phyloP scores from a whole-genome alignment of 1,140 invertebrate genomes.

The Cydia fagiglandana region DNA sequence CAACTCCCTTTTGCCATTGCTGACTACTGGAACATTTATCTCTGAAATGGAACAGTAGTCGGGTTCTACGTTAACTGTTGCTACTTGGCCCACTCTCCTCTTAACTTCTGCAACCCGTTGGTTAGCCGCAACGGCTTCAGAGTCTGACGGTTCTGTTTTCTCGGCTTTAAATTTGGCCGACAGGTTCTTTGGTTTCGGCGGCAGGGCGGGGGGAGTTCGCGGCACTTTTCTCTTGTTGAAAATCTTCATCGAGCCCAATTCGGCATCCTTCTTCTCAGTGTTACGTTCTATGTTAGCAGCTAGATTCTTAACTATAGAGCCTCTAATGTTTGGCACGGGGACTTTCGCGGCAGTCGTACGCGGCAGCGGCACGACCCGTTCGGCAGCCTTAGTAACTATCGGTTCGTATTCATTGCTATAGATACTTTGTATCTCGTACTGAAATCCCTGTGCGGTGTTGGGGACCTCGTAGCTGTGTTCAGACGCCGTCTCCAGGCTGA shows the following conservation, averaged over 20 bases:
- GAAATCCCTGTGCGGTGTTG: conserved; percentile 75
- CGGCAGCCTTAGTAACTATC: conserved; percentile 79
- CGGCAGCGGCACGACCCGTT: conserved; percentile 62
- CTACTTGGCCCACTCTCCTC: conserved; percentile 75
- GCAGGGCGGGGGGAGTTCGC: conserved; percentile 83
- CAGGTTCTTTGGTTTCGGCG: conserved; percentile 85
- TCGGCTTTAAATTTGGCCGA: conserved; percentile 81
- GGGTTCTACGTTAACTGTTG: conserved; percentile 78
- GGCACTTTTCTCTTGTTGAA: conserved; percentile 80
- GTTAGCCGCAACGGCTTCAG: conserved; percentile 83
- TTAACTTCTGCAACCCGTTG: conserved; percentile 82
- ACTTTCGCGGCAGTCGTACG: conserved; percentile 53
- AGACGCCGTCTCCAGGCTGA: conserved; percentile 77
- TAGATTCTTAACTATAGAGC: conserved; percentile 78
- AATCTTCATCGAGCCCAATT: conserved; percentile 68
- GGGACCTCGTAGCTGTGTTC: conserved; percentile 79
- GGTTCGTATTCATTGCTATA: conserved; percentile 83
- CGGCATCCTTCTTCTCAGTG: conserved; percentile 65
- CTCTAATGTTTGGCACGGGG: conserved; percentile 67
- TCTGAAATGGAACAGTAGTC: conserved; percentile 84
- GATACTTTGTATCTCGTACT: conserved; percentile 82
- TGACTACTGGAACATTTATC: conserved; percentile 82
- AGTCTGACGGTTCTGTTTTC: conserved; percentile 76
- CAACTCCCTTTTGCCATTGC: conserved; percentile 75
- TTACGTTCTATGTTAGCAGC: conserved; percentile 82